A percentile compares a stretch with the other conserved stretches of the same genome.
Conservation (phyloP, 2,797 vertebrate genomes). For the Muraenolepis orangiensis region DNA sequence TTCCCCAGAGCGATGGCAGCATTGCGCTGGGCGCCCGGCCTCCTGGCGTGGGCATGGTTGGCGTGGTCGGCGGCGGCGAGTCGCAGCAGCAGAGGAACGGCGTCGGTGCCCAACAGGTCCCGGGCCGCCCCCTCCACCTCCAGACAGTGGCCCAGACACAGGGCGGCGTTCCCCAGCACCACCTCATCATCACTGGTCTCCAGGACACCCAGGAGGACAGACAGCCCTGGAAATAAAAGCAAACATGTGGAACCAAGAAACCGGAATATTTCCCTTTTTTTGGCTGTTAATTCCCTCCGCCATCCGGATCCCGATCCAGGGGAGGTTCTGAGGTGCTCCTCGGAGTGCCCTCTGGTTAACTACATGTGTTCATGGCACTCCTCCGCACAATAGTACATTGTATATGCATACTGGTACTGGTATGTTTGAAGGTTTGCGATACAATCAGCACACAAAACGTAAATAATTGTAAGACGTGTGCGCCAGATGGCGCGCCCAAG, state of each 20-base stretch:
- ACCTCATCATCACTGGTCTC: slow-evolving; percentile 66
- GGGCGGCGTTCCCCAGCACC: slow-evolving; percentile 80
- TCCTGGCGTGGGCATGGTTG: slow-evolving; percentile 22
- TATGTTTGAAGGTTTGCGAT: too few relatives aligned
- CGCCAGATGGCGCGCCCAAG: not conserved
- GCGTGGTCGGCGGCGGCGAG: slow-evolving; percentile 59
- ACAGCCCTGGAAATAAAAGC: slow-evolving; percentile 55
- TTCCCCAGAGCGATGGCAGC: slow-evolving; percentile 84
- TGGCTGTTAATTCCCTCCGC: too few relatives aligned
- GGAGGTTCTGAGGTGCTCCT: too few relatives aligned
- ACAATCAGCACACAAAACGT: not conserved
- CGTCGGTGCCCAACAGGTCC: slow-evolving; percentile 73
- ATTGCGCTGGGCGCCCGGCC: slow-evolving; percentile 74
- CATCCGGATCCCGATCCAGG: too few relatives aligned
- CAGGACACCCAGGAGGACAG: slow-evolving; percentile 72
- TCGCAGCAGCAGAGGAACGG: slow-evolving; percentile 75
- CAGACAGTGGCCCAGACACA: slow-evolving; percentile 85
- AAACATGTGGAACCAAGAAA: not conserved
- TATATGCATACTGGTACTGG: too few relatives aligned
- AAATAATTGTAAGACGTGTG: not conserved
- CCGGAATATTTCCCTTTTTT: not conserved
- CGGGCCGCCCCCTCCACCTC: slow-evolving; percentile 69
- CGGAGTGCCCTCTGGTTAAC: too few relatives aligned
- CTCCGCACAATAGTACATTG: too few relatives aligned
- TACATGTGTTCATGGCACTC: too few relatives aligned